Evolutionary conservation across 2,797 vertebrate genomes (phyloP).

Genomic region (Microtus agrestis): DNA sequence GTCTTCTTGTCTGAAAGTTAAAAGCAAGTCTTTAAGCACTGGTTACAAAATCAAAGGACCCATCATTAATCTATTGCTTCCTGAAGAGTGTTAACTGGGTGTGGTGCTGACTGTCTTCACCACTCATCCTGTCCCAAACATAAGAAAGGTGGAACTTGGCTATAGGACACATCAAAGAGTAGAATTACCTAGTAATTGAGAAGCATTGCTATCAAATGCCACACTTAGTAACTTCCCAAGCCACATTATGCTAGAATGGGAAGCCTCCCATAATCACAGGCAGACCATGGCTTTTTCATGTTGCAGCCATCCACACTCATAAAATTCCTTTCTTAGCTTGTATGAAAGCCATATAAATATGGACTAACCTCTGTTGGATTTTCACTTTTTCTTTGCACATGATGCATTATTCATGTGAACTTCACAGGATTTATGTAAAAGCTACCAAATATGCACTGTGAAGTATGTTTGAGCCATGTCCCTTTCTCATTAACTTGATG

Average conservation of each 20-base stretch:
- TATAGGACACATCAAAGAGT: background rate
- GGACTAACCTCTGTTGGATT: background rate
- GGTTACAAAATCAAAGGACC: background rate
- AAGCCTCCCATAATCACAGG: background rate
- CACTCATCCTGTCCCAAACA: background rate
- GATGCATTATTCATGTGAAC: slow-evolving; percentile 45
- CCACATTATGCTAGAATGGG: background rate
- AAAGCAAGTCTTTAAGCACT: background rate
- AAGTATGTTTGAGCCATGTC: background rate
- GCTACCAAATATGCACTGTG: background rate
- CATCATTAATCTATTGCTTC: background rate
- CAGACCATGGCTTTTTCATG: background rate
- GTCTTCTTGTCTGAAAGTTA: background rate
- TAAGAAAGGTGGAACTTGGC: background rate
- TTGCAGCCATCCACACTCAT: background rate
- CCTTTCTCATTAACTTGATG: slow-evolving; percentile 34
- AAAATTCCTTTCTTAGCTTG: background rate
- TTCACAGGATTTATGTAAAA: background rate
- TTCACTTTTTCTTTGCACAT: background rate
- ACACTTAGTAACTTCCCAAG: background rate
- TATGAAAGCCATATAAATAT: slow-evolving; percentile 8
- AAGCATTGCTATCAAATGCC: background rate
- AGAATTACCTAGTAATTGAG: background rate
- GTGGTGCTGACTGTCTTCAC: background rate
- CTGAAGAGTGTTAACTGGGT: background rate